Conservation (phyloP, 2,888 invertebrate genomes). For the Dichetophora obliterata region DNA sequence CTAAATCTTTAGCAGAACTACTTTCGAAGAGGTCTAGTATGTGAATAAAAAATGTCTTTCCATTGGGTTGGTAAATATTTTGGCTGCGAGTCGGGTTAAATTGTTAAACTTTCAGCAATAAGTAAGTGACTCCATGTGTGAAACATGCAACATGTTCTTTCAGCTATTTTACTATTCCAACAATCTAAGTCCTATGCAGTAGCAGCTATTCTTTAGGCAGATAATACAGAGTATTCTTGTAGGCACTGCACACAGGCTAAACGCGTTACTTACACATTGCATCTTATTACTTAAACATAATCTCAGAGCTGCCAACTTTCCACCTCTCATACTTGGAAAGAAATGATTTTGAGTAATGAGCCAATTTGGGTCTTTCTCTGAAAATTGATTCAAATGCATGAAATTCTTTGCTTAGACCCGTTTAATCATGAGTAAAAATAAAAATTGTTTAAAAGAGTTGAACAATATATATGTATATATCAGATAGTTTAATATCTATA, state of each 20-base stretch:
- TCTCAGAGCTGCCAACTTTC: neutral
- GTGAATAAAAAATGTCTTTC: neutral
- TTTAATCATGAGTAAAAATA: too few species aligned
- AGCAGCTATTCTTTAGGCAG: neutral
- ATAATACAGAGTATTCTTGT: neutral
- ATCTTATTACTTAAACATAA: conserved; percentile 22
- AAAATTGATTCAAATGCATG: too few species aligned
- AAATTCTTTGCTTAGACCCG: too few species aligned
- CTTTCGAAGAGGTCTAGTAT: neutral
- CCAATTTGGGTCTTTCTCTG: neutral
- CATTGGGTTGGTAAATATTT: conserved; percentile 3
- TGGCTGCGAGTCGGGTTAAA: neutral
- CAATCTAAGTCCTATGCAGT: conserved; percentile 2
- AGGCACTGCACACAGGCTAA: neutral
- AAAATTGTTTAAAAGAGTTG: too few species aligned
- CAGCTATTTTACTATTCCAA: neutral
- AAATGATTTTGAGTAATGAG: neutral
- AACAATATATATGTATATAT: too few species aligned
- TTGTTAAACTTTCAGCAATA: neutral
- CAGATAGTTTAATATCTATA: too few species aligned
- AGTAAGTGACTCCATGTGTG: neutral
- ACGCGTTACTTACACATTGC: neutral
- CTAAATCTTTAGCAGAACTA: neutral
- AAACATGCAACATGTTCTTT: neutral
- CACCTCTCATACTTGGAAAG: neutral